Conservation (phyloP, 2,888 invertebrate genomes). For the Leucophenga maculata region DNA sequence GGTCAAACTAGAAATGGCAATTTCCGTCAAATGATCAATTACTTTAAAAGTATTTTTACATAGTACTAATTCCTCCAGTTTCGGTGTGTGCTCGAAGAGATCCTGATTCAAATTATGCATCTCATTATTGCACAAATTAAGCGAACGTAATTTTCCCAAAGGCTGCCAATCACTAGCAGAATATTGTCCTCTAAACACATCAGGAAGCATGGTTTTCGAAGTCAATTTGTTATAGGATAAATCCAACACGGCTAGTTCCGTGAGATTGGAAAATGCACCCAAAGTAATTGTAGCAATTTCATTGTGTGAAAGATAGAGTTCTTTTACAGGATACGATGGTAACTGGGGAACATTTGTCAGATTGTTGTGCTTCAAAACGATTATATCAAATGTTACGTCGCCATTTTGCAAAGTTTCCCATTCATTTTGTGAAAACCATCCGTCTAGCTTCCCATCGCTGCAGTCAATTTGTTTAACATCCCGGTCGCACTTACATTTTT, state of each 20-base stretch:
- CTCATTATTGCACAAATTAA: slow-evolving; percentile 79
- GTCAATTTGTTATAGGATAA: slow-evolving; percentile 81
- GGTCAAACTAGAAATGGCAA: slow-evolving; percentile 79
- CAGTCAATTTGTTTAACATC: slow-evolving; percentile 74
- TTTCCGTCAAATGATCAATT: slow-evolving; percentile 77
- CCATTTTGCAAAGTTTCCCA: slow-evolving; percentile 73
- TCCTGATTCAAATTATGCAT: slow-evolving; percentile 81
- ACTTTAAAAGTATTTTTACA: slow-evolving; percentile 82
- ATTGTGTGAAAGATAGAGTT: slow-evolving; percentile 78
- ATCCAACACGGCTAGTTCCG: slow-evolving; percentile 77
- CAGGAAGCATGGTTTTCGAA: slow-evolving; percentile 75
- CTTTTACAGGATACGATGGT: slow-evolving; percentile 73
- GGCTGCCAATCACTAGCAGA: slow-evolving; percentile 56
- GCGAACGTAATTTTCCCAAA: slow-evolving; percentile 53
- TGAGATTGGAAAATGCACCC: slow-evolving; percentile 78
- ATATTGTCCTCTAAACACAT: slow-evolving; percentile 78
- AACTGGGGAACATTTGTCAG: slow-evolving; percentile 70
- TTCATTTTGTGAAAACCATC: slow-evolving; percentile 74
- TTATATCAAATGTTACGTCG: slow-evolving; percentile 59
- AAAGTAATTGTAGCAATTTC: slow-evolving; percentile 77
- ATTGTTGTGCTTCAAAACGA: slow-evolving; percentile 65
- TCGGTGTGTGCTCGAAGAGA: slow-evolving; percentile 82
- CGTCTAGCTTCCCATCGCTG: slow-evolving; percentile 72
- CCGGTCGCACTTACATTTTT: slow-evolving; percentile 74
- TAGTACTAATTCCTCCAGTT: slow-evolving; percentile 79